Evolutionary conservation across 2,797 vertebrate genomes (phyloP), one percentile per base, ranked within the genome.

Genomic region (Muscicapa comitata): DNA sequence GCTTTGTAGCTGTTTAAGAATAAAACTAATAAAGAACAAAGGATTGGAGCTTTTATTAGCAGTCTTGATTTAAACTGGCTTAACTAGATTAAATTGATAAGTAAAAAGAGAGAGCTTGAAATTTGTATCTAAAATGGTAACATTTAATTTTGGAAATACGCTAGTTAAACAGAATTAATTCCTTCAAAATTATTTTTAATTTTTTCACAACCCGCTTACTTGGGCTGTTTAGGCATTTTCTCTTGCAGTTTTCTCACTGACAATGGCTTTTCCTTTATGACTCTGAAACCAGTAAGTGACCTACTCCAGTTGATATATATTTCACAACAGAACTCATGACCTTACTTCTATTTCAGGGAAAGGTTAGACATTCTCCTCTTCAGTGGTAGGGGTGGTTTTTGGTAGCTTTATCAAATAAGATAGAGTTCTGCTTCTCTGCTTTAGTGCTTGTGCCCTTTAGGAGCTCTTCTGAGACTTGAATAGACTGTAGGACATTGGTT

Each of bases 1-100:
- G 85, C 76, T 91, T 74, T 83, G 68, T 82, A 85, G 79, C 40
- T 72, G 59, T 45, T 94, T 58, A 86, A 78, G 87, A 88, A 58
- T 47, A 88, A 88, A 93, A 83, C 18, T 77, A 82, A 77, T 83
- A 77, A 86, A 94, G 75, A 75, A 86, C 89, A 88, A 95, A 86
- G 62, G 66, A 80, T 54, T 33, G 74, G 68, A 68, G 88, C 40
- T 71, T 68, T 61, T 71, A 74, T 51, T 42, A 85, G 61, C 19
- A 78, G 31, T 68, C 72, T 90, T 68, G n/a, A 55, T 51, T 77
- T 80, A 83, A 94, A 83, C 16, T 38, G 57, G 17, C 55, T 59
- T 80, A 88, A 86, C 84, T 70, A 78, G 17, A 75, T 51, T 66
- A 72, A 70, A 66, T 37, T 0, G 0, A 7, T 35, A 80, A 63